Percentiles rank a stretch among this genome's conserved stretches.
phyloP scores from a whole-genome alignment of 92 coral and sea anemone genomes.

The Muricea muricata region DNA sequence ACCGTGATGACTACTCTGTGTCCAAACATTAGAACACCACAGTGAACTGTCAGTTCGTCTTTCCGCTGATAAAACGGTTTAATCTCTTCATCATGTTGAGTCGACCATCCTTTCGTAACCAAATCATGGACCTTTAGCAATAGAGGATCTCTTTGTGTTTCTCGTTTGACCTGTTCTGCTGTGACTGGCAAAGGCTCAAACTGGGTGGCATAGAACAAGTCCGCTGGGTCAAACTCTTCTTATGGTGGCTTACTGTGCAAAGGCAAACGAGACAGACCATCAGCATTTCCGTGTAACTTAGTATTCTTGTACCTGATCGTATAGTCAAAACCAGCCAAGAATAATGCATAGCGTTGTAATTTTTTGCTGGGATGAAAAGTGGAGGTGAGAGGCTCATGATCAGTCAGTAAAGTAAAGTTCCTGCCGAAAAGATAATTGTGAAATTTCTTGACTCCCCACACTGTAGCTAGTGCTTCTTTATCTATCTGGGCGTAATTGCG shows the following conservation, averaged over 20 bases:
- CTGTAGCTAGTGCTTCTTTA: slow-evolving; percentile 62
- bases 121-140: slow-evolving; percentile 53
- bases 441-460: slow-evolving; percentile 48
- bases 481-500: slow-evolving; percentile 66
- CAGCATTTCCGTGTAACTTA: slow-evolving; percentile 33
- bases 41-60: slow-evolving; percentile 25
- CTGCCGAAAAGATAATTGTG: slow-evolving; percentile 13
- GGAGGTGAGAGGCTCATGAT: slow-evolving; percentile 37
- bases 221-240: slow-evolving; percentile 4
- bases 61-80: background rate
- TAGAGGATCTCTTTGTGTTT: slow-evolving; percentile 60
- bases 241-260: slow-evolving; percentile 8
- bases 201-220: slow-evolving; percentile 44
- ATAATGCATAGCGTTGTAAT: slow-evolving; percentile 60
- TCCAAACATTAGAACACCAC: slow-evolving; percentile 12
- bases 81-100: background rate
- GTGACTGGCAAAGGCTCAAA: slow-evolving; percentile 62
- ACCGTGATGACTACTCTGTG: background rate
- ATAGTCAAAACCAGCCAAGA: slow-evolving; percentile 62
- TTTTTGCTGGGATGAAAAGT: slow-evolving; percentile 61
- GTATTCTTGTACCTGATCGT: slow-evolving; percentile 54
- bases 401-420: slow-evolving; percentile 15
- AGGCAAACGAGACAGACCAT: slow-evolving; percentile 33
- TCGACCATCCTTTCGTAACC: slow-evolving; percentile 54
- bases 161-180: slow-evolving; percentile 45